Conservation (phyloP, 2,888 invertebrate genomes). For the Agriotes lineatus region DNA sequence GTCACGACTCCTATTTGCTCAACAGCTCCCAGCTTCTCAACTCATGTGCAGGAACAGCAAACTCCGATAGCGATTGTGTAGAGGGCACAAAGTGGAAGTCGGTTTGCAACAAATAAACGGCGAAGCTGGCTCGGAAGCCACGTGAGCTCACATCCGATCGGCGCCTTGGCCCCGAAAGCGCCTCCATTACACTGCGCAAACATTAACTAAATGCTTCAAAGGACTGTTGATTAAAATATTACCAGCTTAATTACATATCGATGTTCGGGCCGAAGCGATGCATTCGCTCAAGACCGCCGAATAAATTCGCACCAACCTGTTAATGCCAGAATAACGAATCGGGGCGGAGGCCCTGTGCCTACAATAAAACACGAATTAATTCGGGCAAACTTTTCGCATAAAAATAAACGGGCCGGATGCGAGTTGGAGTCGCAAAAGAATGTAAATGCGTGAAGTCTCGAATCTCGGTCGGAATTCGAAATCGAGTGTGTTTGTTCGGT, state of each 20-base stretch:
- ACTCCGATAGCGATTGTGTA: not conserved
- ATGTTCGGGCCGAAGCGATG: too few species aligned
- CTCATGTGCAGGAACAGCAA: not conserved
- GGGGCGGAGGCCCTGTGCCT: not conserved
- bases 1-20: not conserved
- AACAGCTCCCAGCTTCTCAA: not conserved
- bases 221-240: constrained; percentile 54
- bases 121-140: not conserved
- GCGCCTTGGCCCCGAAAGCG: constrained; percentile 35
- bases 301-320: not conserved
- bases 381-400: constrained; percentile 6
- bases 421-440: constrained; percentile 26
- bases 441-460: constrained; percentile 26
- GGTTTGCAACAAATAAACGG: constrained; percentile 7
- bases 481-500: constrained; percentile 27
- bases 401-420: not conserved
- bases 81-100: not conserved
- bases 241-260: constrained; percentile 53
- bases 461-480: constrained; percentile 30
- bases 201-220: constrained; percentile 51
- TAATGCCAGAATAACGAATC: not conserved
- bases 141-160: constrained; percentile 17
- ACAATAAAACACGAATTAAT: constrained; percentile 23
- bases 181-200: constrained; percentile 55
- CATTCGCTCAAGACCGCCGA: not conserved